Conservation (phyloP, 2,113 vertebrate genomes). For the Pimephales promelas region DNA sequence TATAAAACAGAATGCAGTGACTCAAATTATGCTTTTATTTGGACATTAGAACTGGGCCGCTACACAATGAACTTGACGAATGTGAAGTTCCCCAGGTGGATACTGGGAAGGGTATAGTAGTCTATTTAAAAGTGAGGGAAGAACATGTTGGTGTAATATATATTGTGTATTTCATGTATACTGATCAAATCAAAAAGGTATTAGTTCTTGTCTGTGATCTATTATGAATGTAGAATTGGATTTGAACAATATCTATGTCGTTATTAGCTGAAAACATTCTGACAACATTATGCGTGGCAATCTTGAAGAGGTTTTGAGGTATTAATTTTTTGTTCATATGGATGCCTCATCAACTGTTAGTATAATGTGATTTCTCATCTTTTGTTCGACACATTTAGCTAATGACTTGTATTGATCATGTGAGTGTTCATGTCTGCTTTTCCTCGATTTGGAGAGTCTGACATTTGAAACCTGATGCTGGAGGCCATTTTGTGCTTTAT, state of each 20-base stretch:
- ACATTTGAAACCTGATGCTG: slow-evolving; percentile 9
- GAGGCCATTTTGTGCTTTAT: slow-evolving; percentile 51
- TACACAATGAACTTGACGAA: slow-evolving; percentile 61
- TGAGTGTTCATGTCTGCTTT: neutral
- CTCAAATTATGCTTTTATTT: slow-evolving; percentile 66
- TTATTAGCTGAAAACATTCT: neutral
- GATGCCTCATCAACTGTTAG: neutral
- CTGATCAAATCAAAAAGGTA: neutral
- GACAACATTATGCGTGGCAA: neutral
- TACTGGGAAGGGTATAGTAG: neutral
- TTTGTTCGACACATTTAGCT: neutral
- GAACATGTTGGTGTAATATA: neutral
- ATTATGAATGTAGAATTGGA: neutral
- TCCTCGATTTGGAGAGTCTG: slow-evolving; percentile 5
- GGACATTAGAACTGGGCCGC: slow-evolving; percentile 55
- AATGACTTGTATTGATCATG: slow-evolving; percentile 45
- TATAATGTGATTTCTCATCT: neutral
- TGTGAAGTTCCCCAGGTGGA: slow-evolving; percentile 38
- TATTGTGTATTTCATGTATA: neutral
- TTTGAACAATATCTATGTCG: neutral
- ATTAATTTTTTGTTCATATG: neutral
- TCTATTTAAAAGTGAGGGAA: neutral
- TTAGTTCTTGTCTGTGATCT: neutral
- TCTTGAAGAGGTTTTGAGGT: neutral
- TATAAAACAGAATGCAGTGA: slow-evolving; percentile 63